Evolutionary conservation across 2,888 invertebrate genomes (phyloP).

Genomic region (Lithophane ornitopus): DNA sequence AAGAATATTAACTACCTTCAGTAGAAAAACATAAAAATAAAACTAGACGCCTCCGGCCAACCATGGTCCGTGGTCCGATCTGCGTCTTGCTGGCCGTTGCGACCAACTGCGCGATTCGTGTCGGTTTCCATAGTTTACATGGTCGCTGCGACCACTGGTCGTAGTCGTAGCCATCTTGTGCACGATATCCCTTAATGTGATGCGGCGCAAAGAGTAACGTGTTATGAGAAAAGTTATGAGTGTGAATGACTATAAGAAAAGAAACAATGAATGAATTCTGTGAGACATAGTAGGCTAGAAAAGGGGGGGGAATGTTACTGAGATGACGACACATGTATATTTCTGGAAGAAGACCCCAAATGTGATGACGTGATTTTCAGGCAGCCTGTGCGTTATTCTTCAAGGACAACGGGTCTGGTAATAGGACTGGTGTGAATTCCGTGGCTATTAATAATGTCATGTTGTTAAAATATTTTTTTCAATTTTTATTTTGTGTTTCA

Average conservation of each 20-base stretch:
- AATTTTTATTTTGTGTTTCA: no score
- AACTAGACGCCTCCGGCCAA: no score
- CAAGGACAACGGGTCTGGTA: not conserved
- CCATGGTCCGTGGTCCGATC: no score
- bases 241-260: constrained; percentile 5
- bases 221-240: constrained; percentile 2
- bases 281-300: not conserved
- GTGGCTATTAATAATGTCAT: not conserved
- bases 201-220: not conserved
- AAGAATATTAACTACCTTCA: not conserved
- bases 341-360: not conserved
- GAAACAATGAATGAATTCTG: constrained; percentile 15
- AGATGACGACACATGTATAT: not conserved
- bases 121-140: no score
- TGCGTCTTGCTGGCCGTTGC: no score
- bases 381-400: not conserved
- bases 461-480: no score
- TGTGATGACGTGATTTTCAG: not conserved
- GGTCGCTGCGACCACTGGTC: no score
- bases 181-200: not conserved
- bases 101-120: no score
- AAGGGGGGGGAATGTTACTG: not conserved
- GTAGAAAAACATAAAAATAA: not conserved
- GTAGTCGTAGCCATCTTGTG: no score
- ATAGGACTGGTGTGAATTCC: not conserved